Conservation (phyloP, 2,113 vertebrate genomes). For the Pterocles orientalis region DNA sequence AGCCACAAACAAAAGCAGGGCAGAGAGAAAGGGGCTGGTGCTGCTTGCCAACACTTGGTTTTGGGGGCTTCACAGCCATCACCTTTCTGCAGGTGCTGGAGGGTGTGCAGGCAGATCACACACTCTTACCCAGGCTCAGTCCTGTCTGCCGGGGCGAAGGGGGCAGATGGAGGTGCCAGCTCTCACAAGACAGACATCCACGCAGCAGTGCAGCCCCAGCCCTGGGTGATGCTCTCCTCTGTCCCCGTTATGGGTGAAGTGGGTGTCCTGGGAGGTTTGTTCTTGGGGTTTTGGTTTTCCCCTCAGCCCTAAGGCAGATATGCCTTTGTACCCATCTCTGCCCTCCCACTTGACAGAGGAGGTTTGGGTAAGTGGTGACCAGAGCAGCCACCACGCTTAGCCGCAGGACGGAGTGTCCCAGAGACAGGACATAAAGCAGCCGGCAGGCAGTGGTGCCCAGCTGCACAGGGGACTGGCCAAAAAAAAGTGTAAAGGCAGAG, state of each 20-base stretch:
- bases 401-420: neutral
- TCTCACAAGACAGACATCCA: neutral
- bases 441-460: neutral
- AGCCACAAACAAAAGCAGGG: neutral
- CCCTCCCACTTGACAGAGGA: neutral
- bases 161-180: neutral
- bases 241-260: neutral
- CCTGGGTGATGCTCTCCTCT: neutral
- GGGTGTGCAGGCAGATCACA: neutral
- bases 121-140: neutral
- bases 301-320: neutral
- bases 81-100: neutral
- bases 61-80: neutral
- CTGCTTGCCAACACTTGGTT: neutral
- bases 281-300: neutral
- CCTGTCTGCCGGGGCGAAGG: neutral
- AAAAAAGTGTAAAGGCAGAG: neutral
- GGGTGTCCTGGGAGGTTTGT: neutral
- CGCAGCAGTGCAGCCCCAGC: fast-evolving
- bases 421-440: neutral
- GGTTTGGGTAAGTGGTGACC: neutral
- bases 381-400: neutral
- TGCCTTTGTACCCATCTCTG: neutral
- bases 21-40: neutral
- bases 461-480: fast-evolving